A percentile compares a stretch with the other conserved stretches of the same genome.
These are phyloP conservation scores for Timandra comae DNA, from an alignment of 2,888 invertebrate genomes.

Conservation along the genomic window DNA sequence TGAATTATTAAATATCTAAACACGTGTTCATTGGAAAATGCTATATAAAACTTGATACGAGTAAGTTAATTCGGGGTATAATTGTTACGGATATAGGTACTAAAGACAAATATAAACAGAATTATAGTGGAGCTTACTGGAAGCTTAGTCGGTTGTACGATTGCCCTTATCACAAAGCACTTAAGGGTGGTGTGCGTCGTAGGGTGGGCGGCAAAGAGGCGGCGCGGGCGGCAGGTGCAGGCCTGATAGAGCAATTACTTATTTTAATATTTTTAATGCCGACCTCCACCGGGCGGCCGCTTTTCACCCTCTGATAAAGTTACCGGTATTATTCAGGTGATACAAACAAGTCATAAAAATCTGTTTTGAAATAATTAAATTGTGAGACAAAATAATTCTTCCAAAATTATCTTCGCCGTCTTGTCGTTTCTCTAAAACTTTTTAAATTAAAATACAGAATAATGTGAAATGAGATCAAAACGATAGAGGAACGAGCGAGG, in stretches of 20 bases:
- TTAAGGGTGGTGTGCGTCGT: slow-evolving; percentile 37
- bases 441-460: slow-evolving; percentile 21
- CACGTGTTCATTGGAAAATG: too few relatives aligned
- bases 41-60: too few relatives aligned
- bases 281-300: slow-evolving; percentile 37
- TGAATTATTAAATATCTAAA: too few relatives aligned
- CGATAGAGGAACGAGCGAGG: slow-evolving; percentile 9
- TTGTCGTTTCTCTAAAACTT: slow-evolving; percentile 14
- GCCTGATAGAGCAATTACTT: slow-evolving; percentile 66
- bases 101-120: too few relatives aligned
- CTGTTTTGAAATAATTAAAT: slow-evolving; percentile 17
- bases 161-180: slow-evolving; percentile 50
- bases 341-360: slow-evolving; percentile 23
- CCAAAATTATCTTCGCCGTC: slow-evolving; percentile 14
- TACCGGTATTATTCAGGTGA: slow-evolving; percentile 40
- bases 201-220: slow-evolving; percentile 27
- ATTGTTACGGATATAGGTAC: too few relatives aligned
- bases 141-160: slow-evolving; percentile 34
- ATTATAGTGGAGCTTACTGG: too few relatives aligned
- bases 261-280: slow-evolving; percentile 68
- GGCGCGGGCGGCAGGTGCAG: slow-evolving; percentile 56
- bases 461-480: slow-evolving; percentile 12
- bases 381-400: slow-evolving; percentile 22
- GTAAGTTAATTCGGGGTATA: too few relatives aligned
- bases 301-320: slow-evolving; percentile 44